Conservation (phyloP, 2,113 vertebrate species). For the Mungos mungo region DNA sequence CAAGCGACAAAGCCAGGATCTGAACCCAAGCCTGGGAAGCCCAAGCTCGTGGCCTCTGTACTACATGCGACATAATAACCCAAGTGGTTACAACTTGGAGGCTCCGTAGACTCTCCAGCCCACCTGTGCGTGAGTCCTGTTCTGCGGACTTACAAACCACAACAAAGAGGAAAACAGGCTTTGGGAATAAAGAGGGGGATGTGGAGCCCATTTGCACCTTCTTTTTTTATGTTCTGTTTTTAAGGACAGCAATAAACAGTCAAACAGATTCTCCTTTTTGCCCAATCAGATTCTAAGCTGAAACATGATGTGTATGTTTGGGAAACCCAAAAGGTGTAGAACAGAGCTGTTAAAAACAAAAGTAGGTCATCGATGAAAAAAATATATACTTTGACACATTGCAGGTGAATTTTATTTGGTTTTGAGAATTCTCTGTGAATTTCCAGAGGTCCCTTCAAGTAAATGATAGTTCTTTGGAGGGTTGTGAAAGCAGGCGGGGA, state of each 20-base stretch:
- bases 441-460: background rate
- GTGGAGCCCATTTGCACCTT: background rate
- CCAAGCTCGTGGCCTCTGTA: background rate
- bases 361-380: background rate
- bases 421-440: constrained; percentile 35
- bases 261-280: fast-evolving
- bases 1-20: background rate
- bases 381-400: background rate
- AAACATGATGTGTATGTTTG: background rate
- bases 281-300: background rate
- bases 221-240: background rate
- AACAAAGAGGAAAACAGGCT: background rate
- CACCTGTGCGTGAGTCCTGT: background rate
- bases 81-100: background rate
- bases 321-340: background rate
- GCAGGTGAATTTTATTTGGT: background rate
- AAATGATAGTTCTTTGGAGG: background rate
- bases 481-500: background rate
- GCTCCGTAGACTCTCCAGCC: background rate
- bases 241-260: background rate
- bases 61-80: background rate
- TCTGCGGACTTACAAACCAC: background rate
- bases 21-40: background rate
- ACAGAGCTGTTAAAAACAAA: constrained; percentile 34
- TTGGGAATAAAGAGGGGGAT: background rate